These are phyloP conservation scores for Listronotus bonariensis DNA, from an alignment of 1,140 invertebrate species.

Conservation along the genomic window DNA sequence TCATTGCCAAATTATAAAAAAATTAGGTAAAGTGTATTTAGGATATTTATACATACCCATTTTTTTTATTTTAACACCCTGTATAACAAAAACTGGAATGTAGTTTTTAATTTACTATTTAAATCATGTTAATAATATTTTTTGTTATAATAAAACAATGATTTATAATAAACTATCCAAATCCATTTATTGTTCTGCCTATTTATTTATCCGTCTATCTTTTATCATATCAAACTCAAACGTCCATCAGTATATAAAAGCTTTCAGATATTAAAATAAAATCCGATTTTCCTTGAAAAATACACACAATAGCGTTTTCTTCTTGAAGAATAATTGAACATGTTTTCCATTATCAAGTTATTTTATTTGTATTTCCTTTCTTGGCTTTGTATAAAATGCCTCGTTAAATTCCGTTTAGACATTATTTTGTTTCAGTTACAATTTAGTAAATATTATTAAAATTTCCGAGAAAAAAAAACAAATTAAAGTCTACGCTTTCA, in stretches of 20 bases:
- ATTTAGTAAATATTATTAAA: constrained; percentile 5
- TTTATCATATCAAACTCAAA: background rate
- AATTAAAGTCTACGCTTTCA: too few relatives aligned
- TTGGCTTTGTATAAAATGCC: constrained; percentile 9
- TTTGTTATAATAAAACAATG: too few relatives aligned
- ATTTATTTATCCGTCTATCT: too few relatives aligned
- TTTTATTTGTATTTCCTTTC: constrained; percentile 12
- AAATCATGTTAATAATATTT: too few relatives aligned
- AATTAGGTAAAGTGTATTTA: too few relatives aligned
- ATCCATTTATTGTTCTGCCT: too few relatives aligned
- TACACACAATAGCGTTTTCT: background rate
- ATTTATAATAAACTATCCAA: too few relatives aligned
- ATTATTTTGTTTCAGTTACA: background rate
- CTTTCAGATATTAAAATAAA: constrained; percentile 5
- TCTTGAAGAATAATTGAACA: constrained; percentile 6
- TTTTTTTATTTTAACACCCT: too few relatives aligned
- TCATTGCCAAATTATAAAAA: too few relatives aligned
- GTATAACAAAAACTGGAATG: too few relatives aligned
- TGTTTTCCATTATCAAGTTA: constrained; percentile 8
- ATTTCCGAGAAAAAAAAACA: background rate
- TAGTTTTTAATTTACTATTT: too few relatives aligned
- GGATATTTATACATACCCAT: too few relatives aligned
- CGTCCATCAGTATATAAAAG: background rate
- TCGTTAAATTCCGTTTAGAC: constrained; percentile 5
- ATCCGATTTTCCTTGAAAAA: background rate